These are phyloP conservation scores for Campoplex nolae DNA, from an alignment of 2,888 invertebrate genomes.

Conservation along the genomic window DNA sequence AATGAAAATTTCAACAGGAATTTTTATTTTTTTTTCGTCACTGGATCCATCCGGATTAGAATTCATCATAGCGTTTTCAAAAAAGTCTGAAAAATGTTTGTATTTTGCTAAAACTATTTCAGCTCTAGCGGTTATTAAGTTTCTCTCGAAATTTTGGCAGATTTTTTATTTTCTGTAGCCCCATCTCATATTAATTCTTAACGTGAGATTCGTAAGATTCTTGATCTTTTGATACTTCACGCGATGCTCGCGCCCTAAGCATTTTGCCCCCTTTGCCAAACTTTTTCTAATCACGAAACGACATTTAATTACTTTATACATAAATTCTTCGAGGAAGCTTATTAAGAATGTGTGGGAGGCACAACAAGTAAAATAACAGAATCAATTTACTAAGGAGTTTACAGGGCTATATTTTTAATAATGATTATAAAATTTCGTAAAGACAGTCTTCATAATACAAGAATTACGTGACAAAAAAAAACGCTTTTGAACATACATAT, in stretches of 20 bases:
- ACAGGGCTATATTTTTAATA: background rate
- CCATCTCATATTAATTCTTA: background rate
- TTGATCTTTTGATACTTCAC: background rate
- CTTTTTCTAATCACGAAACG: background rate
- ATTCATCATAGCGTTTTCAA: no score
- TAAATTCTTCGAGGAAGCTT: background rate
- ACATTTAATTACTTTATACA: conserved; percentile 9
- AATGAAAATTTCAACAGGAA: no score
- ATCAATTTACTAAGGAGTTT: background rate
- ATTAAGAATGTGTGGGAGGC: background rate
- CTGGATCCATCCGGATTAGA: no score
- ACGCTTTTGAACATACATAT: no score
- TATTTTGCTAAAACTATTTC: background rate
- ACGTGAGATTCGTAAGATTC: background rate
- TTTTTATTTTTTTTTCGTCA: no score
- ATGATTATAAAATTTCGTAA: background rate
- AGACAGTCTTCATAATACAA: no score
- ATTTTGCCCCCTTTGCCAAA: background rate
- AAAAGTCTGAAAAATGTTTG: no score
- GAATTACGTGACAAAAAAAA: no score
- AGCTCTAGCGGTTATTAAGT: background rate
- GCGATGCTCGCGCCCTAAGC: background rate
- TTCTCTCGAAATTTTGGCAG: background rate
- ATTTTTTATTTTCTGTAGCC: background rate
- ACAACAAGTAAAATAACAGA: background rate